Conservation (phyloP, 2,797 vertebrate species). For the Rallus crepitans region DNA sequence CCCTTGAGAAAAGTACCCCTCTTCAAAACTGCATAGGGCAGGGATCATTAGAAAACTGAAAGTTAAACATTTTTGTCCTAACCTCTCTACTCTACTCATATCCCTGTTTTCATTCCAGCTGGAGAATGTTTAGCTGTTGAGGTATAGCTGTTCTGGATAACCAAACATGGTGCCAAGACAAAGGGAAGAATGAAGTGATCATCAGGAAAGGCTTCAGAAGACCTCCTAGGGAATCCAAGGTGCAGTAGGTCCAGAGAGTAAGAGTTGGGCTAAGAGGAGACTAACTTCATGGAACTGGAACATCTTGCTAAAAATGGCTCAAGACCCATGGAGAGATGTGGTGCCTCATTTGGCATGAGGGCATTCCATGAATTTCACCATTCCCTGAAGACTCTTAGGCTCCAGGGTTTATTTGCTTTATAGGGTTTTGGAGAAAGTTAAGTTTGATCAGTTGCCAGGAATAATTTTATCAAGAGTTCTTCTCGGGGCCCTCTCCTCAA, state of each 20-base stretch:
- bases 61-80: not conserved
- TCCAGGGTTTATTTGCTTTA: constrained; percentile 51
- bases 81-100: not conserved
- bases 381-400: constrained; percentile 32
- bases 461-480: not conserved
- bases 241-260: not conserved
- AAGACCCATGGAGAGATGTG: not conserved
- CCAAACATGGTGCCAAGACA: not conserved
- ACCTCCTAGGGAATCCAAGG: not conserved
- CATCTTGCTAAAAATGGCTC: not conserved
- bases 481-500: not conserved
- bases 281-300: not conserved
- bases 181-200: not conserved
- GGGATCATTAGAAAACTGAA: not conserved
- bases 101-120: not conserved
- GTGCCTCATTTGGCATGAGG: not conserved
- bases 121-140: not conserved
- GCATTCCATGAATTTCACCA: constrained; percentile 28
- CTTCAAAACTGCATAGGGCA: not conserved
- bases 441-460: constrained; percentile 36
- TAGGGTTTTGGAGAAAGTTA: constrained; percentile 10
- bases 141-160: constrained; percentile 3
- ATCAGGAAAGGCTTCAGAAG: not conserved
- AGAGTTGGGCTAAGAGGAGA: not conserved
- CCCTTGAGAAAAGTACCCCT: not conserved